phyloP scores from a whole-genome alignment of 2,888 invertebrate species.

The Megaustenia siamemsis region DNA sequence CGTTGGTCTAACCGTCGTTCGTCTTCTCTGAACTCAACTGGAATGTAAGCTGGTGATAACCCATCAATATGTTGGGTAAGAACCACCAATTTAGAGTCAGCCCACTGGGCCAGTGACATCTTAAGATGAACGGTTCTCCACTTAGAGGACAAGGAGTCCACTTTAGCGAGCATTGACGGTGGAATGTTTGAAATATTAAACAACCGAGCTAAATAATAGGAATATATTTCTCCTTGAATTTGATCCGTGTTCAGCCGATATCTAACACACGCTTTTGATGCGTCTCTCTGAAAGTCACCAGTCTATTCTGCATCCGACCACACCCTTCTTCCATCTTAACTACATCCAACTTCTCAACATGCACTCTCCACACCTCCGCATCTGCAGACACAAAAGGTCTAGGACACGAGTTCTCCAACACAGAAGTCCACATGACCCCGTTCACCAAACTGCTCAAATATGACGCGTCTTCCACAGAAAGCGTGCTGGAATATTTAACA shows the following conservation, averaged over 20 bases:
- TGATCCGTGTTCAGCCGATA: constrained; percentile 93
- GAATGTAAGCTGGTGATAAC: constrained; percentile 89
- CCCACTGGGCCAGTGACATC: constrained; percentile 89
- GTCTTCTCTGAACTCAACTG: constrained; percentile 86
- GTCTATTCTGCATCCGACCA: constrained; percentile 92
- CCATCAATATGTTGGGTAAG: constrained; percentile 84
- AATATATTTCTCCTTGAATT: constrained; percentile 93
- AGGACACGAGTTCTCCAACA: constrained; percentile 63
- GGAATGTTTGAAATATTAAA: constrained; percentile 87
- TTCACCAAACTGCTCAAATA: constrained; percentile 45
- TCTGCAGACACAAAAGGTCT: constrained; percentile 61
- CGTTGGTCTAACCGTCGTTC: constrained; percentile 59
- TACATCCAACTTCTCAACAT: constrained; percentile 81
- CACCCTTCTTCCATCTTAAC: constrained; percentile 89
- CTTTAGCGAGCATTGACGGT: constrained; percentile 87
- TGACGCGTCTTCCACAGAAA: constrained; percentile 21
- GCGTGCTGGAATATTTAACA: neutral
- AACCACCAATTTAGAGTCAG: constrained; percentile 88
- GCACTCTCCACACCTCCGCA: constrained; percentile 85
- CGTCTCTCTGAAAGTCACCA: constrained; percentile 90
- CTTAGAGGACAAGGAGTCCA: constrained; percentile 80
- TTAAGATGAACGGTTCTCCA: constrained; percentile 82
- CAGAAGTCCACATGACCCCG: constrained; percentile 64
- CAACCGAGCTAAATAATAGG: constrained; percentile 89
- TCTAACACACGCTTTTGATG: constrained; percentile 88